phyloP scores from a whole-genome alignment of 2,797 vertebrate genomes.

The Cryptoblepharus egeriae region DNA sequence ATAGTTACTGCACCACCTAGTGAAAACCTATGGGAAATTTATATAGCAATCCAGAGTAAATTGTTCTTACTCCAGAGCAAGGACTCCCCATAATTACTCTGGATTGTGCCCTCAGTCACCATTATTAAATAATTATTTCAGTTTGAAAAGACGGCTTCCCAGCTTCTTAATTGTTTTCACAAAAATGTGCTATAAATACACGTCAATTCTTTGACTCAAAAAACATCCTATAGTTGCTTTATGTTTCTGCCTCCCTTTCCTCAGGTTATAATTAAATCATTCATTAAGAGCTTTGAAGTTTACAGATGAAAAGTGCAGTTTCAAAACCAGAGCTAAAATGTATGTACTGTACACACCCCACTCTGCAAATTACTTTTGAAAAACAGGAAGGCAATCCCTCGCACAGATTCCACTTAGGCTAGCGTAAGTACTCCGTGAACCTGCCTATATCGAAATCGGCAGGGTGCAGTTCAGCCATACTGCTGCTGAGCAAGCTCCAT shows the following conservation, averaged over 20 bases:
- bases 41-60: no score
- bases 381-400: constrained; percentile 11
- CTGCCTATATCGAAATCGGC: neutral
- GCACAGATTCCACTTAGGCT: constrained; percentile 13
- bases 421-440: neutral
- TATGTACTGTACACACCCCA: neutral
- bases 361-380: neutral
- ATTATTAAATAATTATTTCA: neutral
- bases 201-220: neutral
- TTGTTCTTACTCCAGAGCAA: no score
- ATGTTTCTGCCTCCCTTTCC: neutral
- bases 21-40: no score
- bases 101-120: no score
- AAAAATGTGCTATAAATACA: neutral
- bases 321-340: neutral
- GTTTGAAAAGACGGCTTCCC: neutral
- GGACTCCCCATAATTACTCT: no score
- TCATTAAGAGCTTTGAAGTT: neutral
- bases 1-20: no score
- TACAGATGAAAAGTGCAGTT: neutral
- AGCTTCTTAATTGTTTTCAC: neutral
- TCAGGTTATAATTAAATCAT: neutral
- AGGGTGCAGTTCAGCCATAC: neutral
- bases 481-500: neutral
- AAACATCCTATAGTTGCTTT: no score